Conservation (phyloP, 2,888 invertebrate species). For the Ophioninae sp. region DNA sequence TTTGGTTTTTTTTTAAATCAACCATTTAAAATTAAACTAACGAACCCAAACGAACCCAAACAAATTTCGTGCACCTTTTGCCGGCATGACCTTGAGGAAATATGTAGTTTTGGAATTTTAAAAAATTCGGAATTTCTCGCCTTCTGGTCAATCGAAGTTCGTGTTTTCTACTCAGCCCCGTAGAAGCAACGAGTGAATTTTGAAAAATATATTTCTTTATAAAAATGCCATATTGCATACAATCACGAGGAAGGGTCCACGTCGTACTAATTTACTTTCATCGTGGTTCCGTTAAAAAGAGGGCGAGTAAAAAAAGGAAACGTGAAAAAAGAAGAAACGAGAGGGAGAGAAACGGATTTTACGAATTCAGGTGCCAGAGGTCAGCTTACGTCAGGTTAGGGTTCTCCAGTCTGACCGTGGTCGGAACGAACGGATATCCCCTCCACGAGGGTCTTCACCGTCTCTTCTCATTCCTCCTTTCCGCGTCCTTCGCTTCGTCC, state of each 20-base stretch:
- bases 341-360: conserved; percentile 68
- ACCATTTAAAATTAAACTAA: no score
- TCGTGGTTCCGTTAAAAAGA: conserved; percentile 76
- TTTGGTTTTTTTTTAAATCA: no score
- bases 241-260: conserved; percentile 12
- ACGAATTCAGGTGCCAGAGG: conserved; percentile 76
- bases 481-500: conserved; percentile 9
- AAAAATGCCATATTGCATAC: not conserved
- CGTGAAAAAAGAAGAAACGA: conserved; percentile 46
- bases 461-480: conserved; percentile 29
- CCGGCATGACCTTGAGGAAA: no score
- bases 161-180: no score
- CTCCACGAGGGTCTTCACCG: conserved; percentile 9
- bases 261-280: conserved; percentile 76
- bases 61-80: no score
- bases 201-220: not conserved
- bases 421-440: conserved; percentile 44
- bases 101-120: no score
- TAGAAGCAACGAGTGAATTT: not conserved
- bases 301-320: conserved; percentile 41
- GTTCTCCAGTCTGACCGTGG: conserved; percentile 66
- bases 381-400: conserved; percentile 79
- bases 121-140: no score
- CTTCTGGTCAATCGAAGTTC: no score
- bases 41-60: no score